phyloP scores from a whole-genome alignment of 2,797 vertebrate genomes.

The Crypturellus tataupa region DNA sequence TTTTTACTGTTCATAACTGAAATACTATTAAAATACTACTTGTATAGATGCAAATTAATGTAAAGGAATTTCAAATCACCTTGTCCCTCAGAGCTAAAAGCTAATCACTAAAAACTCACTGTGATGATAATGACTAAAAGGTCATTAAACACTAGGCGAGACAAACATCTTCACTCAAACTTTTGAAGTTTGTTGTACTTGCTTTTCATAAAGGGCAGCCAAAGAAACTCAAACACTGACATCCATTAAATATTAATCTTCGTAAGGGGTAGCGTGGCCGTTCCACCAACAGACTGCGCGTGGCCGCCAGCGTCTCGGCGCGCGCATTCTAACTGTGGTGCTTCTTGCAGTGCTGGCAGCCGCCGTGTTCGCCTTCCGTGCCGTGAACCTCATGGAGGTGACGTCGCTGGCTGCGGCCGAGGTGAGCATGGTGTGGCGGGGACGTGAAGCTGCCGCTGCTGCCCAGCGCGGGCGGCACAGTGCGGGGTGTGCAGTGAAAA shows the following conservation, averaged over 20 bases:
- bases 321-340: too few species aligned
- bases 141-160: too few species aligned
- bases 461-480: too few species aligned
- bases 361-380: constrained; percentile 97
- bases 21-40: background rate
- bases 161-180: background rate
- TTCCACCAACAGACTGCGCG: too few species aligned
- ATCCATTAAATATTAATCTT: background rate
- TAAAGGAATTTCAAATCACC: background rate
- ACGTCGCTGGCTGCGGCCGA: constrained; percentile 94
- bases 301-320: too few species aligned
- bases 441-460: too few species aligned
- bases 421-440: constrained; percentile 74
- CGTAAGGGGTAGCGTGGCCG: background rate
- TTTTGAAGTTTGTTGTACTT: background rate
- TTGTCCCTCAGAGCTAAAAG: background rate
- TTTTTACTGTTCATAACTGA: background rate
- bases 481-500: background rate
- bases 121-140: too few species aligned
- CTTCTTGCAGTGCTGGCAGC: constrained; percentile 91
- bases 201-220: background rate
- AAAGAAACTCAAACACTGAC: background rate
- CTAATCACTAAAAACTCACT: background rate
- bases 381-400: constrained; percentile 99
- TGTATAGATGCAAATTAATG: background rate